These are phyloP conservation scores for Eulacestoma nigropectus DNA, from an alignment of 2,113 vertebrate species.

Conservation along the genomic window DNA sequence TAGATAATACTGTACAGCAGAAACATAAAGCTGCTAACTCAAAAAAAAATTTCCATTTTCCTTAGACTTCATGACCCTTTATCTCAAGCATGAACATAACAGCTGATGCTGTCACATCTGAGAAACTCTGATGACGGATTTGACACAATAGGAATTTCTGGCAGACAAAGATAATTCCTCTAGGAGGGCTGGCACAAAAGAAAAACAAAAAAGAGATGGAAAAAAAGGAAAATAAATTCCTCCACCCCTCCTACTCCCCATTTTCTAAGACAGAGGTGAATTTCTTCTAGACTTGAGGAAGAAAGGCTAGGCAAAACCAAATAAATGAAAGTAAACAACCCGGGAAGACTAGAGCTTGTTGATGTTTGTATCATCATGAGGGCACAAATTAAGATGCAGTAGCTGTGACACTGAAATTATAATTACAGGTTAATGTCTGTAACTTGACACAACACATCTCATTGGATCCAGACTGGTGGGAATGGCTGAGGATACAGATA, in stretches of 20 bases:
- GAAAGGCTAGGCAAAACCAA: not conserved
- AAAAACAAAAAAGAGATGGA: not conserved
- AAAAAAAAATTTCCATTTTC: conserved; percentile 44
- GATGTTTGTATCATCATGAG: not conserved
- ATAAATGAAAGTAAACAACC: not conserved
- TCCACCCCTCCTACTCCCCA: too few species aligned
- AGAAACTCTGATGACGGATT: conserved; percentile 65
- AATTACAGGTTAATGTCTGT: not conserved
- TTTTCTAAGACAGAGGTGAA: not conserved
- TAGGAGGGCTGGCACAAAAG: conserved; percentile 3
- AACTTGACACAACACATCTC: not conserved
- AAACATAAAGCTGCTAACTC: conserved; percentile 51
- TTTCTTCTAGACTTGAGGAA: conserved; percentile 22
- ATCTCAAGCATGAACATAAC: conserved; percentile 66
- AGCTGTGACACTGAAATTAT: not conserved
- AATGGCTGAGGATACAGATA: not conserved
- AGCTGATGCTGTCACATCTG: conserved; percentile 59
- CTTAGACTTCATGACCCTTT: conserved; percentile 60
- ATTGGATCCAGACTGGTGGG: not conserved
- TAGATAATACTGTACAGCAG: conserved; percentile 23
- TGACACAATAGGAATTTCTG: conserved; percentile 67
- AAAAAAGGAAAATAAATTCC: not conserved
- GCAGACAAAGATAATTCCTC: conserved; percentile 51
- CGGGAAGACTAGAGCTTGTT: not conserved
- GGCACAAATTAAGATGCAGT: not conserved